Evolutionary conservation across 2,113 vertebrate genomes (phyloP).

Genomic region (Zosterops hypoxanthus): DNA sequence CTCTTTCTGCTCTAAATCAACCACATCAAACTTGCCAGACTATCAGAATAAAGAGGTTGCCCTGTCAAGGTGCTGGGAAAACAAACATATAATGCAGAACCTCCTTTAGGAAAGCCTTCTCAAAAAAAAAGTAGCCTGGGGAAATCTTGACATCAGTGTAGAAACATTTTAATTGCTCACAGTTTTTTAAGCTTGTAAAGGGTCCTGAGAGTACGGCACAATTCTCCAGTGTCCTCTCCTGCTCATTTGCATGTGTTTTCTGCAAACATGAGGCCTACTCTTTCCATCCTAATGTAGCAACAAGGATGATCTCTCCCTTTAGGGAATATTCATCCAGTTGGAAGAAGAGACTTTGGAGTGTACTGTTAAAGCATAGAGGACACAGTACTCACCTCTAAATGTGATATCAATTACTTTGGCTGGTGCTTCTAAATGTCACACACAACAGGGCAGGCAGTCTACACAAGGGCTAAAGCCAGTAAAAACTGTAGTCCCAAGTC

Average conservation of each 20-base stretch:
- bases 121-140: neutral
- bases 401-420: neutral
- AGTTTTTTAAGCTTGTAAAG: neutral
- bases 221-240: neutral
- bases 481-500: neutral
- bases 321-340: neutral
- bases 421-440: neutral
- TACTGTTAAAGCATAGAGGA: neutral
- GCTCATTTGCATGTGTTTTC: neutral
- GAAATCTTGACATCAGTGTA: neutral
- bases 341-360: neutral
- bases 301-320: neutral
- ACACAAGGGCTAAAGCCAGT: neutral
- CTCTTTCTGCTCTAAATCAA: neutral
- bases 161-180: neutral
- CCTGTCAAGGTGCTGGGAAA: neutral
- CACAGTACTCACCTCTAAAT: neutral
- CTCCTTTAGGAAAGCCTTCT: neutral
- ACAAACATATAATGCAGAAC: neutral
- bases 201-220: neutral
- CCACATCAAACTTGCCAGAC: neutral
- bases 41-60: neutral
- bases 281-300: neutral
- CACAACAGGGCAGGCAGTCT: rapidly evolving
- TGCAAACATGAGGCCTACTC: rapidly evolving